These are phyloP conservation scores for Hystrix cristata DNA, from an alignment of 2,113 vertebrate genomes.

Conservation along the genomic window DNA sequence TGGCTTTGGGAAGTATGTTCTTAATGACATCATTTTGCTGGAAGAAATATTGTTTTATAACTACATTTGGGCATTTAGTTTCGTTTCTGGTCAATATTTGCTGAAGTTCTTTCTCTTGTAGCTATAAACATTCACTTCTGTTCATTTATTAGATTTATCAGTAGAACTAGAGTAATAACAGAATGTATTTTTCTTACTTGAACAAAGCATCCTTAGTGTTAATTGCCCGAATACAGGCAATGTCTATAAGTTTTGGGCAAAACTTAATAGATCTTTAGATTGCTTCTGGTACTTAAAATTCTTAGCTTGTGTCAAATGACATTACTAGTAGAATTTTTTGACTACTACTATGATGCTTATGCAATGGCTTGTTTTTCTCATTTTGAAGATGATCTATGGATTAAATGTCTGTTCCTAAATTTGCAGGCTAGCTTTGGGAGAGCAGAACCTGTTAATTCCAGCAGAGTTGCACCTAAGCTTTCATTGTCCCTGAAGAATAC, in stretches of 20 bases:
- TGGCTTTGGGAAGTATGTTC: not conserved
- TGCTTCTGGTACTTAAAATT: constrained; percentile 53
- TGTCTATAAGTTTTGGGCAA: not conserved
- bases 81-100: not conserved
- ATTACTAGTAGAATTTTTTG: constrained; percentile 52
- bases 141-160: not conserved
- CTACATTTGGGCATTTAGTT: not conserved
- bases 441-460: constrained; percentile 68
- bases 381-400: constrained; percentile 66
- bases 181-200: not conserved
- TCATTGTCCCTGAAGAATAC: constrained; percentile 67
- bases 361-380: not conserved
- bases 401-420: constrained; percentile 61
- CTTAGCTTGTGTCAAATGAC: constrained; percentile 12
- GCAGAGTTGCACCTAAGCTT: constrained; percentile 51
- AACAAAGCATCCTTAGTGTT: constrained; percentile 20
- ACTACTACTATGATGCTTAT: constrained; percentile 2
- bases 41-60: not conserved
- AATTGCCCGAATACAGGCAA: constrained; percentile 5
- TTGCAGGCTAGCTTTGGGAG: constrained; percentile 45
- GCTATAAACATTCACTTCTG: not conserved
- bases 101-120: constrained; percentile 7
- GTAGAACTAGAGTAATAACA: not conserved
- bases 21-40: constrained; percentile 25
- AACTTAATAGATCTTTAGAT: not conserved